These are phyloP conservation scores for Cyclophora albipunctata DNA, from an alignment of 2,888 invertebrate species.

Conservation along the genomic window DNA sequence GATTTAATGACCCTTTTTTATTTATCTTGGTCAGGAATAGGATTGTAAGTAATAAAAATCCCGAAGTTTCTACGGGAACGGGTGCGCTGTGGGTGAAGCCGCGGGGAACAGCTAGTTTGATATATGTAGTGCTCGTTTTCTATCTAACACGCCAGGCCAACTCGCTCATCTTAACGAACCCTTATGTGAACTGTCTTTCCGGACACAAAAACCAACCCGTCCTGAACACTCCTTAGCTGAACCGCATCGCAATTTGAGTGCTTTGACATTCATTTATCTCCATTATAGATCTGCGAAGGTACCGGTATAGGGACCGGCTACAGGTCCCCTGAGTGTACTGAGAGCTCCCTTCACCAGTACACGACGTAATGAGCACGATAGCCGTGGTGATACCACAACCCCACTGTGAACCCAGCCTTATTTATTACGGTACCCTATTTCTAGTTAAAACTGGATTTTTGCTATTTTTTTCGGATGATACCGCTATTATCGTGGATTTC, in stretches of 20 bases:
- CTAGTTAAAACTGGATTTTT: slow-evolving; percentile 1
- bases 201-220: slow-evolving; percentile 30
- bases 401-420: slow-evolving; percentile 15
- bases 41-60: too few species aligned
- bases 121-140: too few species aligned
- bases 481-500: too few species aligned
- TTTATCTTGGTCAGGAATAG: too few species aligned
- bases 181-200: too few species aligned
- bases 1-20: too few species aligned
- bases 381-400: slow-evolving; percentile 17
- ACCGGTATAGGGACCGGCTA: slow-evolving; percentile 23
- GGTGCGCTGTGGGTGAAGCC: too few species aligned
- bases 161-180: too few species aligned
- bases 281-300: slow-evolving; percentile 58
- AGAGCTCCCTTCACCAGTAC: slow-evolving; percentile 21
- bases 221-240: slow-evolving; percentile 30
- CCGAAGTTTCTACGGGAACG: too few species aligned
- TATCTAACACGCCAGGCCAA: too few species aligned
- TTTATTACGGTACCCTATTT: slow-evolving; percentile 16
- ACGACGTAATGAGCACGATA: slow-evolving; percentile 19
- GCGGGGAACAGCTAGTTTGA: too few species aligned
- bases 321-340: slow-evolving; percentile 43
- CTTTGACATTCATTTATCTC: slow-evolving; percentile 73
- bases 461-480: not conserved
- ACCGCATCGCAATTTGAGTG: slow-evolving; percentile 49